These are phyloP conservation scores for Muntiacus reevesi DNA, from an alignment of 2,113 vertebrate species.

Conservation along the genomic window DNA sequence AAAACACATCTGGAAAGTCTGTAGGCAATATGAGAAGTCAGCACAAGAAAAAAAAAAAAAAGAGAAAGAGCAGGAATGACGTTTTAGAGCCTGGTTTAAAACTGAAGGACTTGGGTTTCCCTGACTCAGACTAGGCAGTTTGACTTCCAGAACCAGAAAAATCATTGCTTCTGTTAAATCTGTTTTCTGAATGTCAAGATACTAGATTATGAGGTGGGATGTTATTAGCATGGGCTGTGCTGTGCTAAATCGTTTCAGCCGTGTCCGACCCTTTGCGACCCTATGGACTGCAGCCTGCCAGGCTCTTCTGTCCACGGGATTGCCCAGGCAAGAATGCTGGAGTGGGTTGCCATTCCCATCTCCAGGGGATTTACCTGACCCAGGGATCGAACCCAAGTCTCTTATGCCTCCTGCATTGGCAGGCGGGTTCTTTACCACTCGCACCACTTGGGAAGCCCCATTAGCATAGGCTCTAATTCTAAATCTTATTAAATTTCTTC, in stretches of 20 bases:
- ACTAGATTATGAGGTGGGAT: background rate
- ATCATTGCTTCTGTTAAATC: background rate
- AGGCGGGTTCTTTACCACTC: background rate
- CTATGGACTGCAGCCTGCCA: background rate
- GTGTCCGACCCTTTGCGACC: background rate
- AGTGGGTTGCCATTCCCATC: background rate
- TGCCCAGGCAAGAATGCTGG: background rate
- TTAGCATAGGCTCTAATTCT: conserved; percentile 10
- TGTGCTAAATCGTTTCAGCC: background rate
- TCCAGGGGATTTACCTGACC: background rate
- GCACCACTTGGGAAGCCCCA: background rate
- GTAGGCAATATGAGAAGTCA: background rate
- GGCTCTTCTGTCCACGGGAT: background rate
- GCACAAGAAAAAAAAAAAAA: background rate
- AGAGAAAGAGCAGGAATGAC: background rate
- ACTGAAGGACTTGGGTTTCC: background rate
- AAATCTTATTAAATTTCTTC: background rate
- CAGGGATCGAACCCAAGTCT: background rate
- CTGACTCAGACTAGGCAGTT: background rate
- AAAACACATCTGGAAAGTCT: background rate
- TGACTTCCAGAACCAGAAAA: background rate
- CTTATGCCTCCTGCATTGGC: background rate
- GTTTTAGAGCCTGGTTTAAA: background rate
- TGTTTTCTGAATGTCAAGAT: conserved; percentile 18
- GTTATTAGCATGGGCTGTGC: background rate